Evolutionary conservation across 2,113 vertebrate species (phyloP).

Genomic region (Phalacrocorax carbo): DNA sequence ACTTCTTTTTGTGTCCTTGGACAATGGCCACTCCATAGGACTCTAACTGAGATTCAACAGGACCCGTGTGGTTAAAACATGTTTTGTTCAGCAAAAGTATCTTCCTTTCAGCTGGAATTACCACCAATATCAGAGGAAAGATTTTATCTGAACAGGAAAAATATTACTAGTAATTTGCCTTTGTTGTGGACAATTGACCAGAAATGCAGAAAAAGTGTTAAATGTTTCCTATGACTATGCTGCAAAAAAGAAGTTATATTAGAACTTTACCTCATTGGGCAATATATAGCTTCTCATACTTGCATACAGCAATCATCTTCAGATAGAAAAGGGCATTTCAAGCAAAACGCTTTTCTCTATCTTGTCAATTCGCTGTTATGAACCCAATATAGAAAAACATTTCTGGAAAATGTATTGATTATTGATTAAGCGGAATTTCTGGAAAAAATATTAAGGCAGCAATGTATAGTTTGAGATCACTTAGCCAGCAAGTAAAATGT

Average conservation of each 20-base stretch:
- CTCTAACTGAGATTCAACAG: constrained; percentile 1
- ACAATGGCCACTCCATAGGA: constrained; percentile 10
- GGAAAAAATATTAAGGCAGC: background rate
- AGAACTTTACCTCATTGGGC: background rate
- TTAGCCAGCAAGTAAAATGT: background rate
- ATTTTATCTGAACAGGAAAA: background rate
- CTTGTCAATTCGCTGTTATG: background rate
- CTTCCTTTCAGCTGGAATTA: background rate
- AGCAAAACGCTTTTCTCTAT: background rate
- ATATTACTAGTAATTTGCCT: background rate
- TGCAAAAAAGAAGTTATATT: background rate
- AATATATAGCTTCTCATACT: background rate
- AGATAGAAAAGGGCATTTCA: background rate
- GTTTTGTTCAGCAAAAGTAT: background rate
- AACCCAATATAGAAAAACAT: background rate
- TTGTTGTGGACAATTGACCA: background rate
- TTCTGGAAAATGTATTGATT: background rate
- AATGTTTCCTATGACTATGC: background rate
- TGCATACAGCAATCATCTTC: background rate
- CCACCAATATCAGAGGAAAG: background rate
- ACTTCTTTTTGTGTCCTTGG: constrained; percentile 26
- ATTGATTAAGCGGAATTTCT: background rate
- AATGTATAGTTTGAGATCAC: background rate
- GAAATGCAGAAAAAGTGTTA: background rate
- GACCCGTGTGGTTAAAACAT: background rate